These are phyloP conservation scores for Trissolcus japonicus DNA, from an alignment of 2,888 invertebrate species.

Conservation along the genomic window DNA sequence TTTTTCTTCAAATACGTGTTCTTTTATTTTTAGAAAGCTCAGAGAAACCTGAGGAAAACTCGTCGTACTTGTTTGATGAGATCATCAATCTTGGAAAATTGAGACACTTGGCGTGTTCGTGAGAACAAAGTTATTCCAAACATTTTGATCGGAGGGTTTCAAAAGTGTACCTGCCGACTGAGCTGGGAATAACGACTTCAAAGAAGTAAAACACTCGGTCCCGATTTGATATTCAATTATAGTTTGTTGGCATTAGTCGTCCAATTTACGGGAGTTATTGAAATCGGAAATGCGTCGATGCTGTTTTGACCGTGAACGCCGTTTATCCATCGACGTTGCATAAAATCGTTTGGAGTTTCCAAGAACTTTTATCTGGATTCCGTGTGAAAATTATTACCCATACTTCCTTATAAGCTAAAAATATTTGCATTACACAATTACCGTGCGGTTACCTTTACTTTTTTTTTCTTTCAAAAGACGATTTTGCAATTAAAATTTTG, in stretches of 20 bases:
- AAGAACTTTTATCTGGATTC: conserved; percentile 21
- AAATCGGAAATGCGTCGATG: background rate
- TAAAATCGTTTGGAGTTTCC: conserved; percentile 29
- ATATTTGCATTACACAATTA: conserved; percentile 8
- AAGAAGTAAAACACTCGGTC: too few relatives aligned
- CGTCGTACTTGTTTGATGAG: conserved; percentile 49
- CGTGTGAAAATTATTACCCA: conserved; percentile 30
- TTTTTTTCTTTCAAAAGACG: background rate
- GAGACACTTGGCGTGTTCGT: conserved; percentile 42
- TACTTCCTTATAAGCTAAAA: conserved; percentile 6
- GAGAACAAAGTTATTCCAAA: conserved; percentile 32
- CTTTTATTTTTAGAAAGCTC: conserved; percentile 56
- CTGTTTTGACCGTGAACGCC: background rate
- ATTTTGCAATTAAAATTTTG: conserved; percentile 7
- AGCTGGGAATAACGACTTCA: background rate
- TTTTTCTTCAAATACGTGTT: conserved; percentile 16
- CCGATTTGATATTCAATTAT: too few relatives aligned
- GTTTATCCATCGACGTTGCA: conserved; percentile 21
- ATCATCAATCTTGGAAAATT: conserved; percentile 57
- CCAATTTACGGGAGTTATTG: too few relatives aligned
- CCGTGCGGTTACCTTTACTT: background rate
- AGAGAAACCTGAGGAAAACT: conserved; percentile 57
- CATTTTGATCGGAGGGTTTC: conserved; percentile 1
- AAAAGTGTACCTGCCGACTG: background rate
- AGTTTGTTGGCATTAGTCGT: too few relatives aligned